phyloP scores from a whole-genome alignment of 2,113 vertebrate species.

The Pitta sordida region DNA sequence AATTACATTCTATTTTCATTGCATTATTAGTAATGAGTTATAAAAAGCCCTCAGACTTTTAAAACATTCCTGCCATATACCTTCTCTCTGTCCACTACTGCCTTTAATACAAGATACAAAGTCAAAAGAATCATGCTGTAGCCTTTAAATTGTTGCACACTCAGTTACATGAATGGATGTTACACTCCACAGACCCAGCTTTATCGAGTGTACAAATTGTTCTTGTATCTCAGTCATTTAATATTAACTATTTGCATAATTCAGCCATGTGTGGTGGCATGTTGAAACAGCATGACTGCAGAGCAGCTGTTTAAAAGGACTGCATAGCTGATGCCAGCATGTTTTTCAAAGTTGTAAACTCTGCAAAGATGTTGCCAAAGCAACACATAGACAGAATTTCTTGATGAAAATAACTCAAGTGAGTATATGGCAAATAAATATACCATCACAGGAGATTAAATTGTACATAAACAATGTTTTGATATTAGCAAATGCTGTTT shows the following conservation, averaged over 20 bases:
- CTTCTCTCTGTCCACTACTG: slow-evolving; percentile 14
- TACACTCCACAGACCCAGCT: neutral
- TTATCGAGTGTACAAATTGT: slow-evolving; percentile 30
- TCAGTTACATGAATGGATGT: slow-evolving; percentile 18
- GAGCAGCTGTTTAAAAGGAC: slow-evolving; percentile 88
- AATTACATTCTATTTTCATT: neutral
- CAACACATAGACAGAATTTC: slow-evolving; percentile 85
- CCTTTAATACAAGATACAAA: neutral
- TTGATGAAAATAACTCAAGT: slow-evolving; percentile 88
- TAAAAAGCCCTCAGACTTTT: neutral
- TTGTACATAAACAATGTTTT: slow-evolving; percentile 43
- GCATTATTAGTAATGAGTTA: neutral
- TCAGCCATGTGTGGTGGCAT: slow-evolving; percentile 84
- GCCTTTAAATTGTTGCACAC: neutral
- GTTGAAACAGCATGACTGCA: slow-evolving; percentile 83
- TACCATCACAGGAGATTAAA: slow-evolving; percentile 40
- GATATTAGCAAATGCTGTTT: slow-evolving; percentile 42
- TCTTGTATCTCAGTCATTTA: slow-evolving; percentile 75
- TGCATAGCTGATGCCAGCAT: slow-evolving; percentile 87
- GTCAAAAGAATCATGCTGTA: slow-evolving; percentile 16
- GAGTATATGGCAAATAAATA: slow-evolving; percentile 70
- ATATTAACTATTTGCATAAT: slow-evolving; percentile 86
- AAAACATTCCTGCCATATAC: neutral
- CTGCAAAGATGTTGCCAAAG: slow-evolving; percentile 83
- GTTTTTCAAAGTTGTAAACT: slow-evolving; percentile 85